Evolutionary conservation across 2,113 vertebrate genomes (phyloP).

Genomic region (Ellobius talpinus): DNA sequence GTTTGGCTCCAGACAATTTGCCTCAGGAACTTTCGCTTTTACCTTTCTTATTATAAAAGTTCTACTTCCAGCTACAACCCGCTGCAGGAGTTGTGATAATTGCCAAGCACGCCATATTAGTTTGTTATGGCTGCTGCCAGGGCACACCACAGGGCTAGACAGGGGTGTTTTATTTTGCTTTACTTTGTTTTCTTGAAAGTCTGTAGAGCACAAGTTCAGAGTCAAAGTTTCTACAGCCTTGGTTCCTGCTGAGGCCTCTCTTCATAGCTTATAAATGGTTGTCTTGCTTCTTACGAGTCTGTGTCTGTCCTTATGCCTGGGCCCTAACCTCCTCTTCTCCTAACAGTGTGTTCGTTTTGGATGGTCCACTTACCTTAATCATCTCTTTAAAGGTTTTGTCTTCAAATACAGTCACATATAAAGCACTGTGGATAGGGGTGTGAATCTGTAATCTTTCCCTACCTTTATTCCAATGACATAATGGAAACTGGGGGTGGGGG

Average conservation of each 20-base stretch:
- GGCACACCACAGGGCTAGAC: fast-evolving
- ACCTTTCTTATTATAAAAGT: not conserved
- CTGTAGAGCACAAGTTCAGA: not conserved
- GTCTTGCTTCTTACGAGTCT: not conserved
- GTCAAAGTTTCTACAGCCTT: not conserved
- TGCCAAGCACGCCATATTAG: fast-evolving
- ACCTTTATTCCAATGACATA: not conserved
- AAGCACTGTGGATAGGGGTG: not conserved
- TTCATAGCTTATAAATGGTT: not conserved
- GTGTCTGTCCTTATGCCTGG: not conserved
- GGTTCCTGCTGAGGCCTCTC: not conserved
- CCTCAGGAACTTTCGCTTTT: not conserved
- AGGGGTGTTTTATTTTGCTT: not conserved
- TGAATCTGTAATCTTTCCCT: not conserved
- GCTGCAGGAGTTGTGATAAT: not conserved
- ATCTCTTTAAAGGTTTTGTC: not conserved
- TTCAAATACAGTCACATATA: not conserved
- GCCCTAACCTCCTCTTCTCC: not conserved
- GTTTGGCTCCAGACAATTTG: not conserved
- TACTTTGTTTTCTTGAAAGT: not conserved
- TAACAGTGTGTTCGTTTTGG: not conserved
- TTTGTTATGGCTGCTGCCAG: not conserved
- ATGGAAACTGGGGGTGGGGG: not conserved
- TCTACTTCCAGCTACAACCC: not conserved
- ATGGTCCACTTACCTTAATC: not conserved